Percentiles rank a stretch among this genome's conserved stretches.
These are phyloP conservation scores for Tanypteryx hageni DNA, from an alignment of 2,888 invertebrate genomes.

Conservation along the genomic window DNA sequence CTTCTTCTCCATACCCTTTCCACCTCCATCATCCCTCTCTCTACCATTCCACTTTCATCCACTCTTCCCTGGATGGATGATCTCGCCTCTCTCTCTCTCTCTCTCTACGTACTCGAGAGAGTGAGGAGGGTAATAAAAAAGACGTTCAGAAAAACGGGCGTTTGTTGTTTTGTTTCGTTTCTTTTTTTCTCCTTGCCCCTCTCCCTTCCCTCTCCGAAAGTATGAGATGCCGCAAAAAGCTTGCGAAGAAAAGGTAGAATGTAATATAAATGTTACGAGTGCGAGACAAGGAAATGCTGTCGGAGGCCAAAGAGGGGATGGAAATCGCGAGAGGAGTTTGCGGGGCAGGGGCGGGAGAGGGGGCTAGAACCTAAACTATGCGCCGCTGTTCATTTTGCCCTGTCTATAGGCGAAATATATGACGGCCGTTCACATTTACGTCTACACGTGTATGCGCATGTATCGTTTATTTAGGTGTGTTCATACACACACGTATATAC, in stretches of 20 bases:
- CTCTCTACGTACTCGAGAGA: neutral
- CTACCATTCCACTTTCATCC: slow-evolving; percentile 5
- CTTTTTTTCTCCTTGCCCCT: neutral
- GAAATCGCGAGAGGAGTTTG: neutral
- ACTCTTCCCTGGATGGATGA: slow-evolving; percentile 52
- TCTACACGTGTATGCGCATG: too few relatives aligned
- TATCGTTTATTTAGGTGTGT: too few relatives aligned
- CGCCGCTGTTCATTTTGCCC: too few relatives aligned
- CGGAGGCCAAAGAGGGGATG: neutral
- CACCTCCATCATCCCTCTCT: slow-evolving; percentile 26
- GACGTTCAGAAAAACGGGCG: neutral
- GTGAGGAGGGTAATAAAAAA: slow-evolving; percentile 41
- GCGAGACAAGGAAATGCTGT: neutral
- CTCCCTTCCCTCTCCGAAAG: neutral
- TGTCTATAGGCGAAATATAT: too few relatives aligned
- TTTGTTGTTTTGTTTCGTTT: neutral
- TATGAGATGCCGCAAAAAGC: neutral
- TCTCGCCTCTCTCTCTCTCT: neutral
- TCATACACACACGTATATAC: too few relatives aligned
- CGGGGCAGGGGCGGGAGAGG: neutral
- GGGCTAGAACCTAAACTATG: too few relatives aligned
- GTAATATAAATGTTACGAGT: slow-evolving; percentile 34
- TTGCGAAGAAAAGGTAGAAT: neutral
- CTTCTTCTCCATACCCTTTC: slow-evolving; percentile 15
- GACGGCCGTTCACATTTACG: too few relatives aligned